A percentile compares a stretch with the other conserved stretches of the same genome.
These are phyloP conservation scores for Taurulus bubalis DNA, from an alignment of 2,113 vertebrate genomes.

Conservation along the genomic window DNA sequence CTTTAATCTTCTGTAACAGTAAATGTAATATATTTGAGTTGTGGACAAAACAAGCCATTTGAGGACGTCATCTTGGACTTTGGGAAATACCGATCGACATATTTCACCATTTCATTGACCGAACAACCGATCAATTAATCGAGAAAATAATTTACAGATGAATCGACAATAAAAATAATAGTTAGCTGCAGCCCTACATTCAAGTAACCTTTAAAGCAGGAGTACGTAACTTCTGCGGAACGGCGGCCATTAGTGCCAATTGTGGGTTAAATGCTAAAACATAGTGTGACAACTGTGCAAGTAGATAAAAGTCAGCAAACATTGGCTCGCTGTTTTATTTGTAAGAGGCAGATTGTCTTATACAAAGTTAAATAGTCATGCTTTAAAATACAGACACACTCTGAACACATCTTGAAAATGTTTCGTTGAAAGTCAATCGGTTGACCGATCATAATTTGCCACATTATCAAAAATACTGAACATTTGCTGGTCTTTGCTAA, in stretches of 20 bases:
- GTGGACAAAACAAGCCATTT: background rate
- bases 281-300: background rate
- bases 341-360: too few species aligned
- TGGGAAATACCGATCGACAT: background rate
- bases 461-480: too few species aligned
- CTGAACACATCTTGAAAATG: background rate
- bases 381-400: background rate
- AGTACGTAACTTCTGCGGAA: background rate
- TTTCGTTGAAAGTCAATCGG: background rate
- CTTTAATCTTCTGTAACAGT: background rate
- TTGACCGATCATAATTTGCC: background rate
- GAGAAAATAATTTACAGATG: background rate
- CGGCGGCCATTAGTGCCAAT: too few species aligned
- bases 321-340: background rate
- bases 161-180: background rate
- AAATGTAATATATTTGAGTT: too few species aligned
- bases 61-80: background rate
- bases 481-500: background rate
- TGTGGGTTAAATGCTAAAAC: background rate
- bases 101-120: background rate
- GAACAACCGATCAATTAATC: background rate
- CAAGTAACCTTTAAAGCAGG: background rate
- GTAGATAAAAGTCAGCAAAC: background rate
- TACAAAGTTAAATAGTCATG: background rate
- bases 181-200: too few species aligned